Conservation (phyloP, 2,888 invertebrate genomes). For the Trilocha varians region DNA sequence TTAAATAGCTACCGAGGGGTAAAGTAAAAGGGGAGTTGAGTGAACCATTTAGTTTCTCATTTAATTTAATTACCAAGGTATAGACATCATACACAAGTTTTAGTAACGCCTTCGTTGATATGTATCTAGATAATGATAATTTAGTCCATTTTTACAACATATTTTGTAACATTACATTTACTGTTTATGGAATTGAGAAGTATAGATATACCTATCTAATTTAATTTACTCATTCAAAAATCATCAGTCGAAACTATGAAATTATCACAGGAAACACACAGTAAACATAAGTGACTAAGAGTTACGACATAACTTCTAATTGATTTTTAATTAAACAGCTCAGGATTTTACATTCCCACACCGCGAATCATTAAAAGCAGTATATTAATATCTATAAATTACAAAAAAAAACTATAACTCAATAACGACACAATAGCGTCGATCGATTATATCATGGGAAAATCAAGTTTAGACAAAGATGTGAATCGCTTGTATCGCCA, state of each 20-base stretch:
- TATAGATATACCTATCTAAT: no score
- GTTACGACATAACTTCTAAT: neutral
- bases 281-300: no score
- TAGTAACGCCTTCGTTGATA: no score
- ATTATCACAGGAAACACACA: no score
- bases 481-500: slow-evolving; percentile 22
- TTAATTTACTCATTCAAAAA: no score
- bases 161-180: no score
- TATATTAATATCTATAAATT: neutral
- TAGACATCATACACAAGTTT: no score
- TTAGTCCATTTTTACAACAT: no score
- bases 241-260: no score
- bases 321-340: neutral
- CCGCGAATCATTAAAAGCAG: neutral
- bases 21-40: neutral
- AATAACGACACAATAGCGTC: slow-evolving; percentile 32
- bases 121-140: no score
- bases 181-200: no score
- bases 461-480: slow-evolving; percentile 42
- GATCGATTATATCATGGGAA: slow-evolving; percentile 48
- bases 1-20: neutral
- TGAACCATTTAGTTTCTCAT: neutral
- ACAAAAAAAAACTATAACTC: neutral
- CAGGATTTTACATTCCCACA: neutral
- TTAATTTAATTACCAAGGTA: neutral